Evolutionary conservation across 2,797 vertebrate genomes (phyloP).

Genomic region (Chelmon rostratus): DNA sequence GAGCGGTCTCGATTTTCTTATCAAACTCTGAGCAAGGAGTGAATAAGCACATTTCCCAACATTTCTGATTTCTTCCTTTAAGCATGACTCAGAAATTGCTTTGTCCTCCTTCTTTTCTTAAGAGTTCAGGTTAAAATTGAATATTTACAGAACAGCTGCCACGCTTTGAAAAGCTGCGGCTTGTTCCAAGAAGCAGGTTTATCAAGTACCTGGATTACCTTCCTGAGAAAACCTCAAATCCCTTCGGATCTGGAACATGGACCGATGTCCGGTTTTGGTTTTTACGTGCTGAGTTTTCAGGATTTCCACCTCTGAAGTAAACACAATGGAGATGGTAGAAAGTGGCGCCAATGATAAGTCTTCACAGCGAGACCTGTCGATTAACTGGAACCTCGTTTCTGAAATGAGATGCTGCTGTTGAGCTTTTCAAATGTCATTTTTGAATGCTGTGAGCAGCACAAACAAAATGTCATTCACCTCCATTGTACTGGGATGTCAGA

Average conservation of each 20-base stretch:
- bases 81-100: background rate
- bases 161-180: background rate
- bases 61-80: too few relatives aligned
- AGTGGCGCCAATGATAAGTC: background rate
- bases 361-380: background rate
- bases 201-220: background rate
- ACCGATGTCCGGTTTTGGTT: background rate
- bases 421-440: background rate
- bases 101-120: background rate
- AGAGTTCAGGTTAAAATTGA: background rate
- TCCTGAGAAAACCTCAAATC: background rate
- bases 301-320: background rate
- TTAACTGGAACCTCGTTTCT: background rate
- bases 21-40: too few relatives aligned
- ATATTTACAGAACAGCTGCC: background rate
- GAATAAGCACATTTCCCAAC: too few relatives aligned
- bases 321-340: background rate
- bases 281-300: background rate
- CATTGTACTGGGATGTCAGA: too few relatives aligned
- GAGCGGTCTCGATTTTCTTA: too few relatives aligned
- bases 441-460: background rate
- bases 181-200: background rate
- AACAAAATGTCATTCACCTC: background rate
- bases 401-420: background rate
- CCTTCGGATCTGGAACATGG: background rate